Evolutionary conservation across 64 coral and sea anemone genomes (phyloP), one percentile per base, ranked within the genome.

Genomic region (Dendronephthya gigantea): DNA sequence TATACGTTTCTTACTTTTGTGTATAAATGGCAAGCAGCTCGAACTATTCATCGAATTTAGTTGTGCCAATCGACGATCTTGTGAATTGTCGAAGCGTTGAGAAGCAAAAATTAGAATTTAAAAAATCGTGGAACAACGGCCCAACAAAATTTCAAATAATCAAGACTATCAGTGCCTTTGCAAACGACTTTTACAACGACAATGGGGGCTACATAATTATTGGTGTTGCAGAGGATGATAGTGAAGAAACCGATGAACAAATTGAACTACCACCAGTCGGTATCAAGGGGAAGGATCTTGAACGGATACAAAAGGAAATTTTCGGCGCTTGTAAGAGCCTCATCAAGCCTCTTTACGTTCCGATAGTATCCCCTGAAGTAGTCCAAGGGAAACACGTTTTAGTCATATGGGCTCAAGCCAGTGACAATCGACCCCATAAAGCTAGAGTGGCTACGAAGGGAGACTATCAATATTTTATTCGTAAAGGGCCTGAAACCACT

Each of bases 161-260:
- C 1, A 81, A 88, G 11, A 93, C 92, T 22, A 83, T 90, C 39
- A 87, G 58, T 45, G 92, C 92, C 2, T 90, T 93, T 47, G 92
- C 92, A 5, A 93, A 93, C 39, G 92, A 93, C 32, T 90, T 45
- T 45, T 84, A 83, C 23, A 90, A 90, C 25, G 92, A 90, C 14
- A 89, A 93, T 84, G 92, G 92, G 0, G 88, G 92, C 19, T 93
- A 93, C 34, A 84, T 93, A 28, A 56, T 93, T 15, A 81, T 93
- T 23, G 92, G 92, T 22, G 88, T 88, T 0, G 66, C 86, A 22
- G 88, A 89, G 68, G 37, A 49, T 12, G 55, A 83, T 23, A 49
- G 87, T 19, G 49, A 59, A 7, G 59, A 90, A 22, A 68, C 86
- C 7, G 39, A 19, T 29, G 16, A 31, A 7, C 83, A 70, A 50